A percentile compares a stretch with the other conserved stretches of the same genome.
Conservation (phyloP, 2,113 vertebrate species). For the Panthera leo region DNA sequence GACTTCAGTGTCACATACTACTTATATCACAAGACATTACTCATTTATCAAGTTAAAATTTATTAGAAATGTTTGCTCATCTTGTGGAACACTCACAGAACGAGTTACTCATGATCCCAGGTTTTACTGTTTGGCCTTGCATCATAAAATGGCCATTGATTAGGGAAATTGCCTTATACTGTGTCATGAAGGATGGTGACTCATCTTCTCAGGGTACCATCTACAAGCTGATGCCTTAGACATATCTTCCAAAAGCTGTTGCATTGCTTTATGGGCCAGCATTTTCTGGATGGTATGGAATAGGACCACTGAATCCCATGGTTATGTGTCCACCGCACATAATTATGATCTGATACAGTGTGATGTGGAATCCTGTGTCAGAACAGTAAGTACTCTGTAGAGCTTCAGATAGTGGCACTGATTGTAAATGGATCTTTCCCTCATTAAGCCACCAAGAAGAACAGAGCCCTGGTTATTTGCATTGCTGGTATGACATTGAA, state of each 20-base stretch:
- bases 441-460: neutral
- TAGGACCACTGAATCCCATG: neutral
- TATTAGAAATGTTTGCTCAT: too few relatives aligned
- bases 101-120: too few relatives aligned
- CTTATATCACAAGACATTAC: too few relatives aligned
- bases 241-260: neutral
- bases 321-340: neutral
- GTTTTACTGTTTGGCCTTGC: neutral
- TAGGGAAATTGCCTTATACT: neutral
- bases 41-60: too few relatives aligned
- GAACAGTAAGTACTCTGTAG: neutral
- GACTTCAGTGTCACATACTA: too few relatives aligned
- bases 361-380: neutral
- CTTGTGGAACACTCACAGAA: too few relatives aligned
- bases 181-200: neutral
- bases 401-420: neutral
- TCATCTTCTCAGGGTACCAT: neutral
- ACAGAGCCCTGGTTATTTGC: neutral
- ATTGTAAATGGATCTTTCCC: neutral
- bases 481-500: neutral
- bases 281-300: neutral
- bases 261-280: neutral
- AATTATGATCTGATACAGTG: neutral
- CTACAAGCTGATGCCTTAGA: neutral
- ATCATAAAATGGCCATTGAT: neutral